Base-by-base conservation (phyloP, 2,888 invertebrate genomes). In the Ochropleura leucogaster region DNA sequence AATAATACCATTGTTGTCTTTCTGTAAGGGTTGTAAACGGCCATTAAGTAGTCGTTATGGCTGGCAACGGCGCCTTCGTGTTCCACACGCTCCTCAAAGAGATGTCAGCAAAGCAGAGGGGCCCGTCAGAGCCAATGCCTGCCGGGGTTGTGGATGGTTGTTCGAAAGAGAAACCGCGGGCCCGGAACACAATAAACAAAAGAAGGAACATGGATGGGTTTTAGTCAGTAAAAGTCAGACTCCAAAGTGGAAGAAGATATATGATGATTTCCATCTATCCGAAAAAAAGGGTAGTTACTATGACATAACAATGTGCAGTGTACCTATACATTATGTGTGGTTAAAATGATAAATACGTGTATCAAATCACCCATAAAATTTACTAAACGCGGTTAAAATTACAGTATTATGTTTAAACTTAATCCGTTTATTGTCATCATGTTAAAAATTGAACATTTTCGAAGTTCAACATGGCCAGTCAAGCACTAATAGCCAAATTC, bases 401-500 rank as follows among this genome's bases (percentile, higher is more conserved):
- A 20, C 40, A 51, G 16, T 20, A 46, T 20, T 53, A 12, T 20
- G 14, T 51, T 20, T 44, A 18, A 69, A 57, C 20, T 16, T 20
- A 44, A 42, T 55, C 30, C 47, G 42, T 47, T 49, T 47, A 71
- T 44, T 60, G 7, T 46, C 51, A 40, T 65, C 51, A 40, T 65
- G 49, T 76, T 55, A 42, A 55, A 71, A 75, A 49, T 68, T 47
- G 53, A n/a, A 53, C n/a, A 6, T 55, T 30, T 16, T 14, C 46
- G 18, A 72, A 57, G 62, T 59, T 59, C 30, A 69, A 66, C 46
- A 74, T 69, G 20, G 18, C 47, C 53, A 51, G 30, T 66, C 30
- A 47, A 49, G 12, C 55, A 59, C 60, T 46, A 68, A 46, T 66
- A 47, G 20, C 72, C 57, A 55, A 80, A 69, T 62, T 77, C 51